Evolutionary conservation across 2,888 invertebrate species (phyloP), one percentile per base, ranked within the genome.

Genomic region (Acheta domesticus): DNA sequence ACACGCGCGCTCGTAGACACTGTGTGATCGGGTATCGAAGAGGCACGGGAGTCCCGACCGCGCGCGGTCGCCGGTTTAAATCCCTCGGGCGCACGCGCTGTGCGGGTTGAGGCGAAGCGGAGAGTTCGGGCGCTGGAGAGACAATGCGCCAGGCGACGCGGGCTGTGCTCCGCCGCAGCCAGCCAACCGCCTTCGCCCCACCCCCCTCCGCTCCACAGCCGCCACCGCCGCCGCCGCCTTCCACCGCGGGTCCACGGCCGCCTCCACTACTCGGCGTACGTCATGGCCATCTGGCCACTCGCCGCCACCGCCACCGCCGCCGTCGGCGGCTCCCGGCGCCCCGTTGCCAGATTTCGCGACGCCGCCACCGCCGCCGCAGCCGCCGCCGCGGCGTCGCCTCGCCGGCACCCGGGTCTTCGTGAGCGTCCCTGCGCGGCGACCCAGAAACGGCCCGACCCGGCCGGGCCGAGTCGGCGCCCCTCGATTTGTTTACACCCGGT

Each of bases 311-410:
- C 62, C 62, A 62, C 16, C 62, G 62, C 62, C 62, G 14, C 62
- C 62, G 36, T 62, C 62, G 16, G 14, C 62, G 5, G 62, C 62
- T 62, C 62, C 36, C 62, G 62, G n/a, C 14, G 62, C 62, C 16
- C n/a, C n/a, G 62, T 62, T 62, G 62, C 62, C 62, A 62, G 62
- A 62, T 62, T 62, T 62, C 62, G 62, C 62, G 62, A 62, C 62
- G 19, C 36, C 23, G 23, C 23, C 23, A 2, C n/a, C 62, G 62
- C 62, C 3, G 62, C 50, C 50, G 23, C 23, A 1, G 23, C 23
- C 23, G 23, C 23, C 23, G 23, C 23, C 36, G 36, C 5, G 4
- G 36, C 36, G 36, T 36, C 36, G 36, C 36, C 36, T 36, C 36
- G 36, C 36, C 36, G 36, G 36, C 36, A 36, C 5, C 36, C 36